phyloP scores from a whole-genome alignment of 2,797 vertebrate genomes.

The Rhynchotus rufescens region DNA sequence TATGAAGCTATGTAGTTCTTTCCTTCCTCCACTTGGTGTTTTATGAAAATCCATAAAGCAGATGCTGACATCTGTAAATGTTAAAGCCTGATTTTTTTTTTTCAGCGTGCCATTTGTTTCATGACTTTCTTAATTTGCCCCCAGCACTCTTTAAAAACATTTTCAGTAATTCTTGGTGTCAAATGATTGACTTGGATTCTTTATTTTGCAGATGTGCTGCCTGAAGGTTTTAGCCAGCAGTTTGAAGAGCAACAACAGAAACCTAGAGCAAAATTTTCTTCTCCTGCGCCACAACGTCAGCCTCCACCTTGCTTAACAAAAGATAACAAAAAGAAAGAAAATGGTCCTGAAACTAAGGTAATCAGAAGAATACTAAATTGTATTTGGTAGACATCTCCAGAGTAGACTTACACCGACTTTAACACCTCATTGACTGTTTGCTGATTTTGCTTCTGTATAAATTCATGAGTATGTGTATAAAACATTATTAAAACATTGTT shows the following conservation, averaged over 20 bases:
- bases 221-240: conserved; percentile 95
- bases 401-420: neutral
- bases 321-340: conserved; percentile 56
- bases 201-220: conserved; percentile 87
- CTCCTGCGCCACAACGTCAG: conserved; percentile 56
- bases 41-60: neutral
- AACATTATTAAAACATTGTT: neutral
- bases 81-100: neutral
- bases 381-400: neutral
- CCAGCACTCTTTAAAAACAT: neutral
- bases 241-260: conserved; percentile 91
- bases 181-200: neutral
- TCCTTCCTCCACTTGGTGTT: neutral
- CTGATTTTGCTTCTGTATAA: too few species aligned
- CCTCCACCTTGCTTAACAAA: neutral
- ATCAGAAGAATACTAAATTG: neutral
- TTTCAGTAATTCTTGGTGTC: neutral
- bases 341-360: conserved; percentile 73
- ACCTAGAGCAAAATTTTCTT: conserved; percentile 86
- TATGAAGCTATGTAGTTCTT: neutral
- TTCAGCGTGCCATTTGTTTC: neutral
- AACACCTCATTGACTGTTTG: neutral
- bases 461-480: too few species aligned
- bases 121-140: neutral
- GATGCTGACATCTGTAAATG: neutral